These are phyloP conservation scores for Drosophila punjabiensis DNA, from an alignment of 1,140 invertebrate genomes.

Conservation along the genomic window DNA sequence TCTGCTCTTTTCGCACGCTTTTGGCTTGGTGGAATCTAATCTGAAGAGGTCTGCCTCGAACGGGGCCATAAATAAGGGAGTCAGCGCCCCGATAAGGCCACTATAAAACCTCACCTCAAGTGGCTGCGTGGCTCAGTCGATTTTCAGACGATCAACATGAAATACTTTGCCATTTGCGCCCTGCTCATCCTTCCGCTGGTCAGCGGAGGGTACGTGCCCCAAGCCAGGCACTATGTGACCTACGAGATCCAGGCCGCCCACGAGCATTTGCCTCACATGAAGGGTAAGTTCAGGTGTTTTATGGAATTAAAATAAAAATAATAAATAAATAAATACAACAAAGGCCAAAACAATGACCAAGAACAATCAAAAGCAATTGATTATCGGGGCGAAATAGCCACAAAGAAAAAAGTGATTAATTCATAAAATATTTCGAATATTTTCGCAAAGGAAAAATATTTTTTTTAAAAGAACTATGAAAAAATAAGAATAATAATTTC, in stretches of 20 bases:
- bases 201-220: constrained; percentile 47
- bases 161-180: constrained; percentile 55
- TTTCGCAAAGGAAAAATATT: not conserved
- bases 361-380: not conserved
- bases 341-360: not conserved
- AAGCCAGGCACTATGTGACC: constrained; percentile 11
- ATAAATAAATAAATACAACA: not conserved
- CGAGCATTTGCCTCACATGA: constrained; percentile 18
- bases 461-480: no score
- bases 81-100: constrained; percentile 2
- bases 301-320: not conserved
- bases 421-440: not conserved
- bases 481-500: not conserved
- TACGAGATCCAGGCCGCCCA: constrained; percentile 34
- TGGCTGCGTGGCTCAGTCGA: constrained; percentile 31
- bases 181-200: constrained; percentile 65
- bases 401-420: constrained; percentile 1
- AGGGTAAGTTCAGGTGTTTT: constrained; percentile 2
- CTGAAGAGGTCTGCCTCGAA: constrained; percentile 25
- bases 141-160: constrained; percentile 49
- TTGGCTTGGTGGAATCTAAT: constrained; percentile 21
- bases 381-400: not conserved
- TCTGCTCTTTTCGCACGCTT: constrained; percentile 12
- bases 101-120: constrained; percentile 51
- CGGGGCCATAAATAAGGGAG: constrained; percentile 23